phyloP scores from a whole-genome alignment of 2,797 vertebrate species.

The Harpagifer antarcticus region DNA sequence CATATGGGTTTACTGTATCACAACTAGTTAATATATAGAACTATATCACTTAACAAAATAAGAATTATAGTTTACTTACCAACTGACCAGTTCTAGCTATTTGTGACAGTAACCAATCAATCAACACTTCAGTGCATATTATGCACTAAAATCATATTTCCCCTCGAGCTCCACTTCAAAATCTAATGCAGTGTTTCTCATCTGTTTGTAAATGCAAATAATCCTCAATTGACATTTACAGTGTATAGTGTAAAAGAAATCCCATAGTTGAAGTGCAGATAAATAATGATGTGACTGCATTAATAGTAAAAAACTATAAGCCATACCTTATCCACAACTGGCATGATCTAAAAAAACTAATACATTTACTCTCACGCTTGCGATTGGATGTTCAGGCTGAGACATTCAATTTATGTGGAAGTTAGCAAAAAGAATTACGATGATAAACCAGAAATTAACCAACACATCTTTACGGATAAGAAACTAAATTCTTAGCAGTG shows the following conservation, averaged over 20 bases:
- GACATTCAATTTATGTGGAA: conserved; percentile 36
- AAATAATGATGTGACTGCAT: conserved; percentile 59
- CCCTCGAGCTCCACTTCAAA: conserved; percentile 25
- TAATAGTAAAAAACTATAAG: conserved; percentile 57
- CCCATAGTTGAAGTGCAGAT: conserved; percentile 62
- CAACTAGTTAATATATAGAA: conserved; percentile 64
- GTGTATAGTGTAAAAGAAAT: conserved; percentile 54
- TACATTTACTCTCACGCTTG: conserved; percentile 50
- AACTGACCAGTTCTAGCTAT: conserved; percentile 33
- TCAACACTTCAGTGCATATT: conserved; percentile 36
- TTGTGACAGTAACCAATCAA: conserved; percentile 23
- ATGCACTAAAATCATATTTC: conserved; percentile 37
- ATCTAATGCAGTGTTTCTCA: conserved; percentile 27
- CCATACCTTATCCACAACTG: conserved; percentile 58
- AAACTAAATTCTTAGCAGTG: conserved; percentile 42
- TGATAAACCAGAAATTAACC: conserved; percentile 36
- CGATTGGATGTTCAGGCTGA: conserved; percentile 40
- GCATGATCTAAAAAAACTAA: conserved; percentile 52
- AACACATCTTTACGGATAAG: conserved; percentile 45
- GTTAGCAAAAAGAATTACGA: conserved; percentile 29
- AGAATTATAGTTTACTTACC: conserved; percentile 50
- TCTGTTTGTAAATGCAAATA: conserved; percentile 52
- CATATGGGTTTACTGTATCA: conserved; percentile 76
- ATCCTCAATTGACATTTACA: conserved; percentile 61
- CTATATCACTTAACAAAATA: conserved; percentile 64